Base-by-base conservation (phyloP, 2,113 vertebrate species). In the Typhlomys cinereus region DNA sequence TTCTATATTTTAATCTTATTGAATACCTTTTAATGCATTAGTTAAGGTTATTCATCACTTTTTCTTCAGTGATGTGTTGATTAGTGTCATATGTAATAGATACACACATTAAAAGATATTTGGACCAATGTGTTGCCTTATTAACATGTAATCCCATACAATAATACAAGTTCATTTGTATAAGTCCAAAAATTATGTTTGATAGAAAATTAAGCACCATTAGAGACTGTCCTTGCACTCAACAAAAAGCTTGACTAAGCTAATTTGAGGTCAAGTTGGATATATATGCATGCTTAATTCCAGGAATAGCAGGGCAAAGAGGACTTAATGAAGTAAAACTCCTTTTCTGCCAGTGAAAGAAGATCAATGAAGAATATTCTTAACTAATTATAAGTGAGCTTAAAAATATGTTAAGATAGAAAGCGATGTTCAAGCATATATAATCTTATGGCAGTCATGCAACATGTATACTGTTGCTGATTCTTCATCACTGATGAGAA, bases 171-270 rank as follows among this genome's bases (percentile, higher is more conserved):
- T 31, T 61, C 31, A 67, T 62, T 76, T 76, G 31, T 39, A 7
- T 74, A 11, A 75, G 1, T 54, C 20, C 85, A 10, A 89, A 92
- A 88, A 66, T 79, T 66, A 80, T 7, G 79, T 75, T 62, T 88
- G 5, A 41, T 57, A 54, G 29, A 88, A 94, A 86, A 86, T 66
- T 81, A 73, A 81, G 14, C 2, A 34, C 2, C 9, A 57, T 54
- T 85, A 39, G 46, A 67, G 2, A 44, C 9, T 71, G 12, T 15
- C 14, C 39, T 88, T 17, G 90, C n/a, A 83, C 34, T 66, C n/a
- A 66, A 83, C 17, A 48, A 79, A 92, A 95, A 75, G 25, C 9
- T 82, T 90, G n/a, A 92, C 4, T 88, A 70, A 64, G 25, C n/a
- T 71, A 73, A 52, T 89, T 64, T 88, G 27, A 67, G 44, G 31